Percentiles rank a stretch among this genome's conserved stretches.
These are phyloP conservation scores for Peromyscus californicus DNA, from an alignment of 2,113 vertebrate genomes.

Conservation along the genomic window DNA sequence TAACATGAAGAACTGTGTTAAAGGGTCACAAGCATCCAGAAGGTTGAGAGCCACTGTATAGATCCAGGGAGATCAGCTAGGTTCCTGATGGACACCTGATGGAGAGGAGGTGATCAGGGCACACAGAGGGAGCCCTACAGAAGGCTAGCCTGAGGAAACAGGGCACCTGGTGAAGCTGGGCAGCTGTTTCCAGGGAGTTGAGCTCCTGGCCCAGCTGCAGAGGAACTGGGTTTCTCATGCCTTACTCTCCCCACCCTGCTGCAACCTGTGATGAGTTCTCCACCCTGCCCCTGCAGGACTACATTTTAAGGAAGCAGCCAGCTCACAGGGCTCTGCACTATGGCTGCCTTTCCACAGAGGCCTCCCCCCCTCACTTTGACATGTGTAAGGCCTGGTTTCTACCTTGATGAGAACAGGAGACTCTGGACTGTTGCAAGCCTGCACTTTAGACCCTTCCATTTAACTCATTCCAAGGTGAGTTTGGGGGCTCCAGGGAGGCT, in stretches of 20 bases:
- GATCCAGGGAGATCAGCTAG: not conserved
- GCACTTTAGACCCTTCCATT: rapidly evolving
- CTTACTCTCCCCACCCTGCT: not conserved
- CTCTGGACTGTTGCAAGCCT: not conserved
- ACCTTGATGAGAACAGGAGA: not conserved
- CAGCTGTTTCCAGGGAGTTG: not conserved
- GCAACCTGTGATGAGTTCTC: not conserved
- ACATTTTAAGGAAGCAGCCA: not conserved
- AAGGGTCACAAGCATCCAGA: not conserved
- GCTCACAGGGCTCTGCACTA: rapidly evolving
- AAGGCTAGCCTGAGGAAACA: not conserved
- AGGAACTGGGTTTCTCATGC: not conserved
- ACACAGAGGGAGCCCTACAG: not conserved
- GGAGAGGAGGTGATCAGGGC: not conserved
- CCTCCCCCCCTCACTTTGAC: rapidly evolving
- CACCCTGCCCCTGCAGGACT: too few relatives aligned
- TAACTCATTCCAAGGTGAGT: rapidly evolving
- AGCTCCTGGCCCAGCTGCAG: not conserved
- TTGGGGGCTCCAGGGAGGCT: not conserved
- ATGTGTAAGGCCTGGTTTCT: not conserved
- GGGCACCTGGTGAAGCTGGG: not conserved
- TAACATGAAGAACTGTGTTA: not conserved
- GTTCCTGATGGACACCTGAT: not conserved
- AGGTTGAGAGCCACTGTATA: not conserved
- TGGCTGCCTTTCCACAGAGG: rapidly evolving